Evolutionary conservation across 1,140 invertebrate species (phyloP), one percentile per base, ranked within the genome.

Genomic region (Drosophila setifemur): DNA sequence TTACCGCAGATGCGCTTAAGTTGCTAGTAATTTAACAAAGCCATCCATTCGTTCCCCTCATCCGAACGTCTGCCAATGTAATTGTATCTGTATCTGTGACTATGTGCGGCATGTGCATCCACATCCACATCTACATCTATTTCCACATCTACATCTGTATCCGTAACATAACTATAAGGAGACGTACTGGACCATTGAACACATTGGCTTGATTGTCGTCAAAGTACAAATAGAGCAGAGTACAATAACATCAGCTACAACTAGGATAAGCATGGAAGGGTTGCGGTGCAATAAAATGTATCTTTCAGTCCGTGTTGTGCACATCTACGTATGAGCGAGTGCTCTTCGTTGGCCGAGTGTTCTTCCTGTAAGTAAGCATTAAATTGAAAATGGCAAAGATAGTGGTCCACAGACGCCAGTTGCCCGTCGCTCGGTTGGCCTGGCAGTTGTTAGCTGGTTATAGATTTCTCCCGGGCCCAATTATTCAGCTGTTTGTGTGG

Each of bases 1-100:
- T 86, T 70, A 86, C 81, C 81, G 76, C 81, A 86, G 81, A 76
- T 86, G 81, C 76, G 82, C 81, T 86, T 86, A 82, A 86, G 81
- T 87, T 86, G 57, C 63, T 71, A 76, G 72, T 86, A 86, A 86
- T 81, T 86, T 86, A 81, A 68, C 68, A 81, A 86, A 81, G 61
- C 75, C 57, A 86, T 58, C 63, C 55, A 60, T 63, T 57, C 69
- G 58, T 48, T 42, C 53, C 73, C 52, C 64, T n/a, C 54, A 19
- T 61, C 68, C 29, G 33, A 18, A 47, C 57, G 48, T 33, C 26
- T 50, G 29, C 11, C 14, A 12, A 40, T 44, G 29, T 47, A 45
- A 37, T 16, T n/a, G n/a, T 48, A 35, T 70, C 19, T 43, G 50
- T 48, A 25, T 37, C 33, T 18, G 31, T 33, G 14, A 33, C 29